phyloP scores from a whole-genome alignment of 1,140 invertebrate species.

The Drosophila persimilis region DNA sequence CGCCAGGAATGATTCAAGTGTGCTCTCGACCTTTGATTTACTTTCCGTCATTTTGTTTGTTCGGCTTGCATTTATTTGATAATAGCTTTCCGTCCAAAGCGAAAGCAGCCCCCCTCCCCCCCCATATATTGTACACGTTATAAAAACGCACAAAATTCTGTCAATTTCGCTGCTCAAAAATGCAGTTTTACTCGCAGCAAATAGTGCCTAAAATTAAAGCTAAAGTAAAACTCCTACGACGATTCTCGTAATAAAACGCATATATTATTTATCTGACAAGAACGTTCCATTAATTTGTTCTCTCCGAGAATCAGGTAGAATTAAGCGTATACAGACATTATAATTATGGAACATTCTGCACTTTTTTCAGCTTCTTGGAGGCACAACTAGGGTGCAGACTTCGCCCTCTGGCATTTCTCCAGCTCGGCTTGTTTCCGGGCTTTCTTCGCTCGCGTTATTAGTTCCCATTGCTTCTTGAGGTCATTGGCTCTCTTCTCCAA shows the following conservation, averaged over 20 bases:
- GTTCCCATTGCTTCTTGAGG: too few species aligned
- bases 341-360: conserved; percentile 1
- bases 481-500: too few species aligned
- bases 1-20: not conserved
- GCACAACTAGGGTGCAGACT: too few species aligned
- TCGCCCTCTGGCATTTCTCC: too few species aligned
- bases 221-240: conserved; percentile 10
- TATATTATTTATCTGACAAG: not conserved
- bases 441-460: too few species aligned
- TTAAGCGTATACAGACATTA: too few species aligned
- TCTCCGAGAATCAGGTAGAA: too few species aligned
- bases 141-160: conserved; percentile 3
- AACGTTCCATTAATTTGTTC: too few species aligned
- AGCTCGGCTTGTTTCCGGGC: too few species aligned
- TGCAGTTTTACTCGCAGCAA: not conserved
- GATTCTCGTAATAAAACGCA: conserved; percentile 34
- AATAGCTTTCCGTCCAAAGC: conserved; percentile 51
- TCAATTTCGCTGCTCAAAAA: conserved; percentile 6
- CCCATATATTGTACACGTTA: too few species aligned
- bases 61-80: conserved; percentile 37
- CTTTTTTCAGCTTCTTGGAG: not conserved
- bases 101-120: conserved; percentile 26
- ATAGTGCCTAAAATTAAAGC: conserved; percentile 24
- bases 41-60: conserved; percentile 21
- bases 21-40: conserved; percentile 4